Evolutionary conservation across 2,797 vertebrate species (phyloP).

Genomic region (Coregonus suidteri): DNA sequence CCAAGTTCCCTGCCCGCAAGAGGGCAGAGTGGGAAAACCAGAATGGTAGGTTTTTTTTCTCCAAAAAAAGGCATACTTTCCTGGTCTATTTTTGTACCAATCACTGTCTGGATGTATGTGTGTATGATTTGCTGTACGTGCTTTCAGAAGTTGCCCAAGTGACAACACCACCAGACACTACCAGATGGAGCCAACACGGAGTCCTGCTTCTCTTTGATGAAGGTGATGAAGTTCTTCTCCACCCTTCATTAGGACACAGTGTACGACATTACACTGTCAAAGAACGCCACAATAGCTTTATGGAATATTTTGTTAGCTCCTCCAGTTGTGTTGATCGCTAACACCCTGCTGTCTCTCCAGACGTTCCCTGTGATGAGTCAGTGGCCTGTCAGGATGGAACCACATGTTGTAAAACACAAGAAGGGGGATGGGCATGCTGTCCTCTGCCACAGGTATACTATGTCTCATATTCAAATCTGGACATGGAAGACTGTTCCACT

Average conservation of each 20-base stretch:
- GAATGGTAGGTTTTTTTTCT: constrained; percentile 45
- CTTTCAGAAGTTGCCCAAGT: constrained; percentile 31
- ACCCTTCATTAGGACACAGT: constrained; percentile 29
- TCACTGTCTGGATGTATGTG: not conserved
- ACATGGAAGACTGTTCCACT: too few relatives aligned
- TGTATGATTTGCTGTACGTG: not conserved
- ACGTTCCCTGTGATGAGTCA: constrained; percentile 60
- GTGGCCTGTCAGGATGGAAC: constrained; percentile 56
- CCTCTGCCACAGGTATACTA: constrained; percentile 65
- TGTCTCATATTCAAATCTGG: constrained; percentile 49
- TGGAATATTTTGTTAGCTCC: not conserved
- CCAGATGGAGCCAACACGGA: too few relatives aligned
- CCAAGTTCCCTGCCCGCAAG: constrained; percentile 60
- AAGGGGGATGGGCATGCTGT: too few relatives aligned
- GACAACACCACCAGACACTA: constrained; percentile 5
- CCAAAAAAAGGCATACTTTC: not conserved
- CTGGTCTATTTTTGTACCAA: constrained; percentile 3
- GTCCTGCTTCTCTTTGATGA: constrained; percentile 26
- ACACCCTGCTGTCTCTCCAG: not conserved
- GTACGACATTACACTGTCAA: constrained; percentile 20
- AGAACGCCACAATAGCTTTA: not conserved
- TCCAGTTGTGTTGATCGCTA: not conserved
- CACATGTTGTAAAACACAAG: constrained; percentile 72
- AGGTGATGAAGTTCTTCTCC: constrained; percentile 12
- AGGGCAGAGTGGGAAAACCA: constrained; percentile 68